Conservation (phyloP, 2,797 vertebrate genomes). For the Eurystomus glaucurus region DNA sequence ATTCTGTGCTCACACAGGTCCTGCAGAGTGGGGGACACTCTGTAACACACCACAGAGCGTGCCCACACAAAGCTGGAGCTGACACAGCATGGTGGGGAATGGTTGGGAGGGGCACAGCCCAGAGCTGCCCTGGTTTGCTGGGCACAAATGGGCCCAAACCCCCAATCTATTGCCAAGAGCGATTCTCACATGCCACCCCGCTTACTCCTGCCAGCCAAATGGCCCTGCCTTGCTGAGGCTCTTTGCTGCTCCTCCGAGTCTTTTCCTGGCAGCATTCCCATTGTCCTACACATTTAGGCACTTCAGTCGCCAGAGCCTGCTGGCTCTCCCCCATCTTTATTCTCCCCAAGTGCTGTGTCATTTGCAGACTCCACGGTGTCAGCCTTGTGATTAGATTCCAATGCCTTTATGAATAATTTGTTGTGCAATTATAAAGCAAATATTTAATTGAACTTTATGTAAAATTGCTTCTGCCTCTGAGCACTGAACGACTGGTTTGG, state of each 20-base stretch:
- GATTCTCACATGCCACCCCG: background rate
- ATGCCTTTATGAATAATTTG: constrained; percentile 81
- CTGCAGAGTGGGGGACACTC: background rate
- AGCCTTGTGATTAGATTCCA: constrained; percentile 70
- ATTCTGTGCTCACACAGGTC: background rate
- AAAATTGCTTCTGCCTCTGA: constrained; percentile 71
- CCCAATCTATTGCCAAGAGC: background rate
- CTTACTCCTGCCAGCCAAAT: background rate
- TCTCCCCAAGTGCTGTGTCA: constrained; percentile 61
- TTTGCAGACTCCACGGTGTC: constrained; percentile 57
- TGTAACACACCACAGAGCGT: rapidly evolving
- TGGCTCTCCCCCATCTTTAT: constrained; percentile 49
- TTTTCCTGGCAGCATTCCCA: background rate
- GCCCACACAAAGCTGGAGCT: rapidly evolving
- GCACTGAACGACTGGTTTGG: constrained; percentile 5
- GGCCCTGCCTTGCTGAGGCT: background rate
- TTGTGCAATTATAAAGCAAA: constrained; percentile 79
- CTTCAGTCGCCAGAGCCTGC: background rate
- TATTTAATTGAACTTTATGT: constrained; percentile 80
- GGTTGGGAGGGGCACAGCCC: background rate
- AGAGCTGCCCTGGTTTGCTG: background rate
- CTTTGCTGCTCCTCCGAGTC: background rate
- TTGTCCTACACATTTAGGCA: background rate
- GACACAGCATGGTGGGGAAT: background rate
- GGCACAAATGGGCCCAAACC: background rate